These are phyloP conservation scores for Monochamus saltuarius DNA, from an alignment of 1,140 invertebrate species.

Conservation along the genomic window DNA sequence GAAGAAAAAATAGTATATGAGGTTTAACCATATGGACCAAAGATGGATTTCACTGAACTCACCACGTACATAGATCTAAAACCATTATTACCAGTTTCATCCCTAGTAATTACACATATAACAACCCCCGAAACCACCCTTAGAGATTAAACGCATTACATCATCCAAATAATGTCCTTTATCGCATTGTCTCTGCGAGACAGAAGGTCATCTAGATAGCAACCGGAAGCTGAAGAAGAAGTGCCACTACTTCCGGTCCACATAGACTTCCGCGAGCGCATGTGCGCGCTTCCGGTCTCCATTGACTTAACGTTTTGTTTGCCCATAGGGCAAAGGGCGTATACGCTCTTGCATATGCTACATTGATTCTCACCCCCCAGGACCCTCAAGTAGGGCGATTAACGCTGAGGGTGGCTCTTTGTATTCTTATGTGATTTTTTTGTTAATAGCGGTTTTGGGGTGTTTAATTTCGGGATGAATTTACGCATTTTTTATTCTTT, in stretches of 20 bases:
- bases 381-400: conserved; percentile 13
- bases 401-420: conserved; percentile 1
- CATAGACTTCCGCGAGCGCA: conserved; percentile 16
- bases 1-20: no score
- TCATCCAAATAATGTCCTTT: conserved; percentile 11
- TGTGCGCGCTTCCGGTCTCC: conserved; percentile 13
- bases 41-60: no score
- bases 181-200: conserved; percentile 14
- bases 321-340: not conserved
- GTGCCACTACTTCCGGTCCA: conserved; percentile 10
- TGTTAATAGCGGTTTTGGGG: conserved; percentile 20
- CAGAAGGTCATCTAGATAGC: conserved; percentile 14
- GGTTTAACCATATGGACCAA: no score
- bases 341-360: conserved; percentile 16
- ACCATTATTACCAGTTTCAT: no score
- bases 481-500: conserved; percentile 17
- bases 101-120: not conserved
- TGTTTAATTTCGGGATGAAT: conserved; percentile 16
- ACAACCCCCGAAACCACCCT: conserved; percentile 3
- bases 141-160: conserved; percentile 16
- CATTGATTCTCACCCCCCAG: conserved; percentile 17
- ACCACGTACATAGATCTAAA: no score
- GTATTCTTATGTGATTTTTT: conserved; percentile 14
- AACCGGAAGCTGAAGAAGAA: conserved; percentile 11
- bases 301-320: conserved; percentile 1